Evolutionary conservation across 35 echinoderm and acorn worm species (phyloP).

Genomic region (Holothuria glaberrima): DNA sequence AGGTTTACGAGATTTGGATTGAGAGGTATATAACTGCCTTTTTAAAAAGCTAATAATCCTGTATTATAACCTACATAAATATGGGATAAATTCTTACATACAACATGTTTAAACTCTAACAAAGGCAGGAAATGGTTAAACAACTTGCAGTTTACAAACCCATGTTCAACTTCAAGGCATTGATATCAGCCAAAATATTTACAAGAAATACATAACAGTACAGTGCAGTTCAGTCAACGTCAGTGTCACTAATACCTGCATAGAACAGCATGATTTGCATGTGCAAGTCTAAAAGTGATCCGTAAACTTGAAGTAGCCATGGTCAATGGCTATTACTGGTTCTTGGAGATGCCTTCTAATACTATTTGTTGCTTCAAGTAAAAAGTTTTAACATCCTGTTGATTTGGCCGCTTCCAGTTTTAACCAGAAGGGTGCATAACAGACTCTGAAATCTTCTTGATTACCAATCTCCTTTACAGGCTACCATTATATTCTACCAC

Average conservation of each 20-base stretch:
- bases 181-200: neutral
- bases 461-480: slow-evolving; percentile 51
- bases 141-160: no score
- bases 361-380: slow-evolving; percentile 36
- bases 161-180: no score
- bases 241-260: neutral
- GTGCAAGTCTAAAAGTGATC: no score
- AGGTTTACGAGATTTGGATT: no score
- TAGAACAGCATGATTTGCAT: neutral
- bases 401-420: slow-evolving; percentile 72
- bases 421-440: slow-evolving; percentile 60
- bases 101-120: neutral
- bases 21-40: no score
- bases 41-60: no score
- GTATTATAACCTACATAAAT: neutral
- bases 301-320: no score
- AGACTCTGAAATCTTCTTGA: slow-evolving; percentile 47
- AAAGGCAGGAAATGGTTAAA: no score
- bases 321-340: slow-evolving; percentile 45
- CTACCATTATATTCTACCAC: slow-evolving; percentile 58
- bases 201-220: neutral
- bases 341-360: slow-evolving; percentile 15
- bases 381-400: no score
- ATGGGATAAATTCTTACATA: slow-evolving; percentile 3
- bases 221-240: no score